Conservation (phyloP, 2,888 invertebrate genomes). For the Elegia similella region DNA sequence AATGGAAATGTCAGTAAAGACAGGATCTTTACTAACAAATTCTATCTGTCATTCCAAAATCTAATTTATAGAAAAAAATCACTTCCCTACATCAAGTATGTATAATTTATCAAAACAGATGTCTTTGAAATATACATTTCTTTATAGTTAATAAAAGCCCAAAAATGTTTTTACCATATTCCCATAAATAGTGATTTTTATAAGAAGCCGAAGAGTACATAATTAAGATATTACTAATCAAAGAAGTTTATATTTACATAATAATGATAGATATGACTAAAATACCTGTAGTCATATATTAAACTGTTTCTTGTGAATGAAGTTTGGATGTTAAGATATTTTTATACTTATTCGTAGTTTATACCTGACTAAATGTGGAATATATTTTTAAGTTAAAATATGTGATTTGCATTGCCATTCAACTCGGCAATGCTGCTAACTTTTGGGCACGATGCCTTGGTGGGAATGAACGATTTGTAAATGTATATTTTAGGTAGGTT, state of each 20-base stretch:
- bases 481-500: too few species aligned
- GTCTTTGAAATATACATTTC: neutral
- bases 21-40: too few species aligned
- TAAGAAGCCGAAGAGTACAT: neutral
- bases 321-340: neutral
- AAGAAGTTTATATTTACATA: neutral
- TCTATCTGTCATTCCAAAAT: too few species aligned
- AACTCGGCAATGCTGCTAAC: too few species aligned
- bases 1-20: too few species aligned
- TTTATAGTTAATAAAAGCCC: neutral
- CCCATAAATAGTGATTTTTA: conserved; percentile 1
- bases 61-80: too few species aligned
- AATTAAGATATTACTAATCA: conserved; percentile 1
- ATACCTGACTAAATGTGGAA: too few species aligned
- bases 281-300: neutral
- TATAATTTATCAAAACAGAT: neutral
- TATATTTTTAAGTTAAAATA: too few species aligned
- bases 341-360: neutral
- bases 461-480: too few species aligned
- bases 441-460: too few species aligned
- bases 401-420: too few species aligned
- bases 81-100: too few species aligned
- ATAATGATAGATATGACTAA: neutral
- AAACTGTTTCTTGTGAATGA: neutral
- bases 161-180: neutral